phyloP scores from a whole-genome alignment of 1,140 invertebrate genomes.

The Oscheius sp. region DNA sequence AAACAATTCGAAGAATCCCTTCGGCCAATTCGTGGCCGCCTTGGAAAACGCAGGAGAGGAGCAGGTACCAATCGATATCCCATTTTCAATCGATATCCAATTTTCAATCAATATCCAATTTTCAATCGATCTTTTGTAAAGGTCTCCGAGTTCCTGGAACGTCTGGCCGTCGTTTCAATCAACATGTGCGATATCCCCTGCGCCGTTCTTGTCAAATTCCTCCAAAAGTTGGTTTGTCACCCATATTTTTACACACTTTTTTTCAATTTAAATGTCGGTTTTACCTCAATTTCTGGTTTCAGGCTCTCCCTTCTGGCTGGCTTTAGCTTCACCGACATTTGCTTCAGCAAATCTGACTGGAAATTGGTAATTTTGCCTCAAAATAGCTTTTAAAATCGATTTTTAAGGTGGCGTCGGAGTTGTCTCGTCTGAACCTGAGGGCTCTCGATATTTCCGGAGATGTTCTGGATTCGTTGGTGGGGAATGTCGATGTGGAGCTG shows the following conservation, averaged over 20 bases:
- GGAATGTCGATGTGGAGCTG: conserved; percentile 5
- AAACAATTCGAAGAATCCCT: conserved; percentile 16
- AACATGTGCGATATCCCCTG: conserved; percentile 5
- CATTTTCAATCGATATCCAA: too few relatives aligned
- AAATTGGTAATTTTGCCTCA: neutral
- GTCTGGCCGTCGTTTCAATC: neutral
- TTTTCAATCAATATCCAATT: neutral
- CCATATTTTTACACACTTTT: too few relatives aligned
- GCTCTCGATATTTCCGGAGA: conserved; percentile 3
- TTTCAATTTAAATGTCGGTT: too few relatives aligned
- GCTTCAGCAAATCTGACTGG: neutral
- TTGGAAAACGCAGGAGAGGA: neutral
- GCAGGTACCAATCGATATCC: too few relatives aligned
- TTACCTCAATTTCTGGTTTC: too few relatives aligned
- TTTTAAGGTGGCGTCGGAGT: neutral
- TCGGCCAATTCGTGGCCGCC: neutral
- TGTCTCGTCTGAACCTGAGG: conserved; percentile 2
- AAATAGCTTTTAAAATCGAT: neutral
- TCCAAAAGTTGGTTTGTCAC: too few relatives aligned
- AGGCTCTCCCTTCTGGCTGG: neutral
- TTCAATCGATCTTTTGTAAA: neutral
- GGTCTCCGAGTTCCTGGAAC: conserved; percentile 1
- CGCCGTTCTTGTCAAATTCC: neutral
- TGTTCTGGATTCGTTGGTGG: neutral
- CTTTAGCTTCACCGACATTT: conserved; percentile 2